These are phyloP conservation scores for Lagorchestes hirsutus DNA, from an alignment of 2,797 vertebrate species.

Conservation along the genomic window DNA sequence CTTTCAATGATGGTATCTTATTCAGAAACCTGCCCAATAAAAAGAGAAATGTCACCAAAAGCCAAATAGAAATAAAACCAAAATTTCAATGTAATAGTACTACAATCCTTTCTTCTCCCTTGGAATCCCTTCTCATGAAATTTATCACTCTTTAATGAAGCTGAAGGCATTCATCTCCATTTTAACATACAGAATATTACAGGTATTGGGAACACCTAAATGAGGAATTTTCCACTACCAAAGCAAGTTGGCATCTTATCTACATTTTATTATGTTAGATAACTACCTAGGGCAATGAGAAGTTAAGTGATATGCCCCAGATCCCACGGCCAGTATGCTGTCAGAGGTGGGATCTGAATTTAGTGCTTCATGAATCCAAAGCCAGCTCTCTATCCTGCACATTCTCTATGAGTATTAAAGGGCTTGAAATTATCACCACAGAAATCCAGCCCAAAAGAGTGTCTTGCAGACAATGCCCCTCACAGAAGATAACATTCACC, in stretches of 20 bases:
- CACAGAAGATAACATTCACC: not conserved
- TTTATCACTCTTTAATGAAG: not conserved
- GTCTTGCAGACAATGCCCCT: not conserved
- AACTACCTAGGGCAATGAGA: not conserved
- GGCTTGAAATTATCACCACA: not conserved
- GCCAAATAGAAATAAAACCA: not conserved
- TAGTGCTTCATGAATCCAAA: not conserved
- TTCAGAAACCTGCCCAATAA: not conserved
- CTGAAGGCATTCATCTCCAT: not conserved
- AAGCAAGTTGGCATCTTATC: not conserved
- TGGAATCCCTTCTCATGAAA: not conserved
- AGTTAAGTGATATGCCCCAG: not conserved
- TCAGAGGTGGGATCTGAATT: not conserved
- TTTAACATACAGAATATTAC: not conserved
- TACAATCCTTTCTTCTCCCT: conserved; percentile 21
- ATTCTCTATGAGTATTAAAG: not conserved
- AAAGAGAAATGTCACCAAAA: not conserved
- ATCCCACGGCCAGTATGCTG: not conserved
- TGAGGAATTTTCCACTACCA: not conserved
- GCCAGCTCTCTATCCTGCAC: not conserved
- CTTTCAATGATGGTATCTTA: not conserved
- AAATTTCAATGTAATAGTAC: not conserved
- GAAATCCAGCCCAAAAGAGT: not conserved
- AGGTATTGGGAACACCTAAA: not conserved
- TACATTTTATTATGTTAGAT: not conserved